Percentiles rank a stretch among this genome's conserved stretches.
These are phyloP conservation scores for Sitta carolinensis DNA, from an alignment of 2,797 vertebrate genomes.

Conservation along the genomic window DNA sequence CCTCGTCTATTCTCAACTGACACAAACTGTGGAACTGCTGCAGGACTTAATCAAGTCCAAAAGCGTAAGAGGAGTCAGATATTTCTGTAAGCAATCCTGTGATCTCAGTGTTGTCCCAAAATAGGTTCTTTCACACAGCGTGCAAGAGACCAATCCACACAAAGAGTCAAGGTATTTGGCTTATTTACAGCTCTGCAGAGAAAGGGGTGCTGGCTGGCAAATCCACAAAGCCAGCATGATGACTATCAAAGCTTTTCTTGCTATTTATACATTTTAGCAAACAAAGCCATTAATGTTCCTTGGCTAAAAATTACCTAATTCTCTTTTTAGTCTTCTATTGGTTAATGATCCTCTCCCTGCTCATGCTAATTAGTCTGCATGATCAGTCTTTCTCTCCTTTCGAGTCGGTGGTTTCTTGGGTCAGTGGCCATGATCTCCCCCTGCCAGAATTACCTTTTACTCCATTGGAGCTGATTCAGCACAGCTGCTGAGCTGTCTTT, in stretches of 20 bases:
- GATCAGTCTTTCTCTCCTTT: not conserved
- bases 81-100: not conserved
- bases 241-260: not conserved
- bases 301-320: not conserved
- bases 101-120: not conserved
- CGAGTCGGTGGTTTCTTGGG: not conserved
- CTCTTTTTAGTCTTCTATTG: not conserved
- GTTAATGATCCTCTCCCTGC: not conserved
- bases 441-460: not conserved
- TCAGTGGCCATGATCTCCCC: not conserved
- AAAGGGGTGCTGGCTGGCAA: not conserved
- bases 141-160: not conserved
- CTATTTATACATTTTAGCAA: not conserved
- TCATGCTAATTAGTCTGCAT: not conserved
- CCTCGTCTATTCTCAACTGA: not conserved
- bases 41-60: not conserved
- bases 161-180: not conserved
- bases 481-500: not conserved
- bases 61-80: not conserved
- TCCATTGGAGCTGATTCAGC: not conserved
- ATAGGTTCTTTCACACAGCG: not conserved
- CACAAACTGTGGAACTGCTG: not conserved
- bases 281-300: not conserved
- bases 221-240: not conserved
- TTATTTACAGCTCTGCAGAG: not conserved